phyloP scores from a whole-genome alignment of 2,888 invertebrate species.

The Eupithecia subfuscata region DNA sequence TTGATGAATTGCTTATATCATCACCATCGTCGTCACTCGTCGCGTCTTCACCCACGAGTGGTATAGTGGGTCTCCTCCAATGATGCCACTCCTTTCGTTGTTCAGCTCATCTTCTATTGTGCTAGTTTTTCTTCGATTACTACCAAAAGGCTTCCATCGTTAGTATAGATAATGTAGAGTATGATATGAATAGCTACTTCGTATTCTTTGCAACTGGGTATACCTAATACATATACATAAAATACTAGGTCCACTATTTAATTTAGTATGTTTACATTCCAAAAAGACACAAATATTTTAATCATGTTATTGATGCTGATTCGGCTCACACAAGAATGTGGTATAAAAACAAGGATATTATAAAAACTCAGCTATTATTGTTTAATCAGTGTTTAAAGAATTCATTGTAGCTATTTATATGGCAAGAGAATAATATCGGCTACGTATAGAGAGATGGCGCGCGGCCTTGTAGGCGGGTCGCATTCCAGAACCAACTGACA shows the following conservation, averaged over 20 bases:
- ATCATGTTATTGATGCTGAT: conserved; percentile 20
- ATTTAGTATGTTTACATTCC: conserved; percentile 22
- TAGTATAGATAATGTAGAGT: neutral
- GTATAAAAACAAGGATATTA: conserved; percentile 32
- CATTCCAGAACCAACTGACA: conserved; percentile 80
- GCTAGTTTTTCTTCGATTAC: neutral
- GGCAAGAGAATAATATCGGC: conserved; percentile 50
- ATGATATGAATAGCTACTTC: neutral
- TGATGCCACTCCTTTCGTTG: neutral
- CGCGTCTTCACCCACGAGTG: neutral
- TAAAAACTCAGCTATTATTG: conserved; percentile 26
- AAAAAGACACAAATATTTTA: conserved; percentile 29
- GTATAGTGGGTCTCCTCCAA: neutral
- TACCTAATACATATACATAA: neutral
- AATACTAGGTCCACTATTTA: neutral
- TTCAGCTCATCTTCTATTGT: neutral
- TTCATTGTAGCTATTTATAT: conserved; percentile 46
- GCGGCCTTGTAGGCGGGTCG: conserved; percentile 80
- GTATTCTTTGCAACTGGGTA: neutral
- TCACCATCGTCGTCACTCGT: neutral
- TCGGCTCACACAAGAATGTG: conserved; percentile 29
- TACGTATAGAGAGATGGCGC: conserved; percentile 59
- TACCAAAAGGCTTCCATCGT: neutral
- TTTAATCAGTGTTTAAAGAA: conserved; percentile 30
- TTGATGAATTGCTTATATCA: neutral